phyloP scores from a whole-genome alignment of 2,888 invertebrate species.

The Epirrhoe alternata region DNA sequence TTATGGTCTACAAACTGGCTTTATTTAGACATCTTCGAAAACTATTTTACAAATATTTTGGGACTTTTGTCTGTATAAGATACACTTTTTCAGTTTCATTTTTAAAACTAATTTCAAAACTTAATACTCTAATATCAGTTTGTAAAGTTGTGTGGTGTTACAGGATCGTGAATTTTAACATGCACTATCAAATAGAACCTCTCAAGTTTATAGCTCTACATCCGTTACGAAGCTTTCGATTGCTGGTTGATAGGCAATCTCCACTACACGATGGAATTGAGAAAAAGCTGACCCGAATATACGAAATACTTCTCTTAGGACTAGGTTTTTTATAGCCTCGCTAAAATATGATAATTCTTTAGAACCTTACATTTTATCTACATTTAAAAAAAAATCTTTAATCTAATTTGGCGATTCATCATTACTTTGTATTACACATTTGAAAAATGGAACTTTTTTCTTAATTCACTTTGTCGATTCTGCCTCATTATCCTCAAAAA shows the following conservation, averaged over 20 bases:
- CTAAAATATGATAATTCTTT: too few relatives aligned
- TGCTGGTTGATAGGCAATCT: conserved; percentile 68
- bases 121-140: neutral
- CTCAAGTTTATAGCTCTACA: conserved; percentile 49
- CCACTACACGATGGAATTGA: conserved; percentile 63
- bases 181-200: conserved; percentile 25
- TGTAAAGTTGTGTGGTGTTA: neutral
- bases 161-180: neutral
- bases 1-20: too few relatives aligned
- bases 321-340: too few relatives aligned
- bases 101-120: too few relatives aligned
- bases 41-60: too few relatives aligned
- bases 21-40: too few relatives aligned
- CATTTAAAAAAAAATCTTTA: too few relatives aligned
- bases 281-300: conserved; percentile 62
- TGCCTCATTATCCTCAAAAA: conserved; percentile 21
- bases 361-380: too few relatives aligned
- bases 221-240: conserved; percentile 59
- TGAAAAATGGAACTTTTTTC: neutral
- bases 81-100: too few relatives aligned
- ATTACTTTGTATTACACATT: too few relatives aligned
- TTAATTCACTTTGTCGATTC: conserved; percentile 6
- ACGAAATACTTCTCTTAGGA: conserved; percentile 47
- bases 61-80: too few relatives aligned
- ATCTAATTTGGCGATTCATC: too few relatives aligned